phyloP scores from a whole-genome alignment of 2,113 vertebrate genomes.

The Felis chaus region DNA sequence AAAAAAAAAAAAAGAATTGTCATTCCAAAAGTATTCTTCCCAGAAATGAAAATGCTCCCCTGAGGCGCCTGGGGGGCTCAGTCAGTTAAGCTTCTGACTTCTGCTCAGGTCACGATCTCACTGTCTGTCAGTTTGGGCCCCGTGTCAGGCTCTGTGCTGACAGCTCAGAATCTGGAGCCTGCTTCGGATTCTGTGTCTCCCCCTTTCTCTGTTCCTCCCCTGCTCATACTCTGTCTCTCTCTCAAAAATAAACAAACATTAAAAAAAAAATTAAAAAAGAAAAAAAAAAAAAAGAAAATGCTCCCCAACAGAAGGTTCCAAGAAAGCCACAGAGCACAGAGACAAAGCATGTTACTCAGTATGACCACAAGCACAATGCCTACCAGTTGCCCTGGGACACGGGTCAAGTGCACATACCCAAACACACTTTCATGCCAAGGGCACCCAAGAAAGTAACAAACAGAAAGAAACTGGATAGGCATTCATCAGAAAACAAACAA shows the following conservation, averaged over 20 bases:
- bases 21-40: neutral
- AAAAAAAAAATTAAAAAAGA: too few relatives aligned
- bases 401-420: neutral
- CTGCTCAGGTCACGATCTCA: too few relatives aligned
- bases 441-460: neutral
- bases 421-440: neutral
- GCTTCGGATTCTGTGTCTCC: too few relatives aligned
- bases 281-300: neutral
- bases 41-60: neutral
- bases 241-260: too few relatives aligned
- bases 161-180: too few relatives aligned
- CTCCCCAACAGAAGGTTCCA: neutral
- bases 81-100: too few relatives aligned
- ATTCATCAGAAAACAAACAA: neutral
- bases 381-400: neutral
- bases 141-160: too few relatives aligned
- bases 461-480: neutral
- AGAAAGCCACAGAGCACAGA: neutral
- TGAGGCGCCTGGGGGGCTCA: too few relatives aligned
- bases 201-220: too few relatives aligned
- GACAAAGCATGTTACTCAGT: neutral
- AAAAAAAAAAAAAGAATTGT: neutral
- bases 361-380: neutral
- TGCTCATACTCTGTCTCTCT: too few relatives aligned
- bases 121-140: too few relatives aligned